Conservation (phyloP, 2,797 vertebrate species). For the Odontamblyopus lacepedii region DNA sequence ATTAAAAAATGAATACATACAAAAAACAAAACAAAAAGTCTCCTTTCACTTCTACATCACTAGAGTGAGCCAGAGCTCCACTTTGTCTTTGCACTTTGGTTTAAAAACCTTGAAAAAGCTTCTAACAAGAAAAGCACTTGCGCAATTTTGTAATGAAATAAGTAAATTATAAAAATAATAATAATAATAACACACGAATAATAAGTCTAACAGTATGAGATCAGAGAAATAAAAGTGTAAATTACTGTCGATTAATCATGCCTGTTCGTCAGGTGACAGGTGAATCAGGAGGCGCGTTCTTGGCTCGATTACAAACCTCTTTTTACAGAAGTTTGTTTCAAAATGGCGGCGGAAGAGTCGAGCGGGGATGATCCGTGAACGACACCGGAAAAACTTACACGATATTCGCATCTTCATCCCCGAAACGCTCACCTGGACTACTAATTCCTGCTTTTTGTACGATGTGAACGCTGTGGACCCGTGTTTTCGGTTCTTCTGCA, state of each 20-base stretch:
- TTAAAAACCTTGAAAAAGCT: too few species aligned
- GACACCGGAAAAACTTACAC: slow-evolving; percentile 34
- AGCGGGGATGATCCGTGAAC: slow-evolving; percentile 69
- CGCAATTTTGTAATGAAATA: too few species aligned
- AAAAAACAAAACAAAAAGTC: too few species aligned
- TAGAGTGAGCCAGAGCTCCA: too few species aligned
- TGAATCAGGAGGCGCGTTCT: slow-evolving; percentile 61
- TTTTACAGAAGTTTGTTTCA: slow-evolving; percentile 75
- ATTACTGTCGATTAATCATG: slow-evolving; percentile 60
- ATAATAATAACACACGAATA: too few species aligned
- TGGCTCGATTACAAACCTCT: slow-evolving; percentile 66
- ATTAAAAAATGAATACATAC: too few species aligned
- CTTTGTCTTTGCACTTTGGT: too few species aligned
- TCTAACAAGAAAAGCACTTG: too few species aligned
- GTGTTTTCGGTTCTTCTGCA: neutral
- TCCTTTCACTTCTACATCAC: too few species aligned
- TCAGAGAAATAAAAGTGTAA: too few species aligned
- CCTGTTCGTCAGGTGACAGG: slow-evolving; percentile 68
- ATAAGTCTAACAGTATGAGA: too few species aligned
- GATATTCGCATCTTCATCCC: rapidly evolving
- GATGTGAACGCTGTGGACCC: neutral
- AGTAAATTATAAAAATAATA: too few species aligned
- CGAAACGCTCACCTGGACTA: rapidly evolving
- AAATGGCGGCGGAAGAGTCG: slow-evolving; percentile 83
- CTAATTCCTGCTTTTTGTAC: neutral